A percentile compares a stretch with the other conserved stretches of the same genome.
phyloP scores from a whole-genome alignment of 1,140 invertebrate species.

The Neoseiulus cucumeris region DNA sequence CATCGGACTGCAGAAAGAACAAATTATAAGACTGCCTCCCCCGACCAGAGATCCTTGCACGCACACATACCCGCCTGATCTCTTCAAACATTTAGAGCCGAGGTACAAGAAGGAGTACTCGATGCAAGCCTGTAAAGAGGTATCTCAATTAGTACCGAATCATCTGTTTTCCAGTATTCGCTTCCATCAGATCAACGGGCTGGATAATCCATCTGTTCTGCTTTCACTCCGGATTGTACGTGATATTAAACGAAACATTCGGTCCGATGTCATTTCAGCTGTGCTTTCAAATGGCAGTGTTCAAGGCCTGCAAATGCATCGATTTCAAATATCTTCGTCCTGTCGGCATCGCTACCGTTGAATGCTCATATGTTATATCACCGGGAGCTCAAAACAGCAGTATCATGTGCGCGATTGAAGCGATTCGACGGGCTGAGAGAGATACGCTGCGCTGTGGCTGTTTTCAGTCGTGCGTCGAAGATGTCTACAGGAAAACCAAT shows the following conservation, averaged over 20 bases:
- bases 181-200: background rate
- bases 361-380: constrained; percentile 1
- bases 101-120: background rate
- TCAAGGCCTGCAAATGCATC: background rate
- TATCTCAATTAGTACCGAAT: background rate
- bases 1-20: background rate
- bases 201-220: no score
- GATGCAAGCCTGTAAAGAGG: background rate
- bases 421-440: background rate
- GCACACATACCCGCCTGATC: background rate
- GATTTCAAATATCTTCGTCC: background rate
- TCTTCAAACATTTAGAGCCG: background rate
- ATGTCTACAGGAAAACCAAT: background rate
- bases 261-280: background rate
- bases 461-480: background rate
- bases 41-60: background rate
- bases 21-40: background rate
- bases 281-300: background rate
- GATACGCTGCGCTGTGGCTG: background rate
- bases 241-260: no score
- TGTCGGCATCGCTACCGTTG: background rate
- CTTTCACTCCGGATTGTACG: no score
- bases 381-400: background rate
- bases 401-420: background rate
- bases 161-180: background rate